Evolutionary conservation across 2,113 vertebrate species (phyloP).

Genomic region (Uria aalge): DNA sequence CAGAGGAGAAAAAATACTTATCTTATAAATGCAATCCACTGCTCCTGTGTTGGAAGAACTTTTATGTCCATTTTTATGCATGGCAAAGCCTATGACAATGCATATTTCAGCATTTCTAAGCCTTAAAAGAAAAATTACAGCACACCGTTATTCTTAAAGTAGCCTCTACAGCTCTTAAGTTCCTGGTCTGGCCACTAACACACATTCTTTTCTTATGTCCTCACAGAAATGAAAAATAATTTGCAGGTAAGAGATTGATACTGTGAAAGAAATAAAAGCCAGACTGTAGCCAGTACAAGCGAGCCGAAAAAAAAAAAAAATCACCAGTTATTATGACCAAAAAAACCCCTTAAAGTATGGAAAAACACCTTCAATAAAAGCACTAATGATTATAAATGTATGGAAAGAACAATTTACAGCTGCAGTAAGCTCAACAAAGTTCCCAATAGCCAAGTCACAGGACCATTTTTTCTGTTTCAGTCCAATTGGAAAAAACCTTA

Average conservation of each 20-base stretch:
- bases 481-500: not conserved
- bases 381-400: not conserved
- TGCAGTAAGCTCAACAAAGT: not conserved
- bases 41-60: not conserved
- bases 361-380: not conserved
- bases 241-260: conserved; percentile 49
- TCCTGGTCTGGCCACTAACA: conserved; percentile 63
- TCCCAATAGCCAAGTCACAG: not conserved
- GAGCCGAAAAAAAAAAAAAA: conserved; percentile 13
- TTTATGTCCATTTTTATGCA: not conserved
- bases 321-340: not conserved
- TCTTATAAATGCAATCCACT: not conserved
- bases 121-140: conserved; percentile 39
- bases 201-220: conserved; percentile 44
- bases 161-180: conserved; percentile 36
- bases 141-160: conserved; percentile 19
- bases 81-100: not conserved
- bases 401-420: not conserved
- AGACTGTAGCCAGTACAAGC: not conserved
- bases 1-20: not conserved
- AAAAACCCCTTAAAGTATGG: not conserved
- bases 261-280: conserved; percentile 56
- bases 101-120: conserved; percentile 24
- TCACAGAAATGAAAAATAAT: conserved; percentile 66
- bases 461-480: not conserved